phyloP scores from a whole-genome alignment of 1,140 invertebrate species.

The Drosophila nikananu region DNA sequence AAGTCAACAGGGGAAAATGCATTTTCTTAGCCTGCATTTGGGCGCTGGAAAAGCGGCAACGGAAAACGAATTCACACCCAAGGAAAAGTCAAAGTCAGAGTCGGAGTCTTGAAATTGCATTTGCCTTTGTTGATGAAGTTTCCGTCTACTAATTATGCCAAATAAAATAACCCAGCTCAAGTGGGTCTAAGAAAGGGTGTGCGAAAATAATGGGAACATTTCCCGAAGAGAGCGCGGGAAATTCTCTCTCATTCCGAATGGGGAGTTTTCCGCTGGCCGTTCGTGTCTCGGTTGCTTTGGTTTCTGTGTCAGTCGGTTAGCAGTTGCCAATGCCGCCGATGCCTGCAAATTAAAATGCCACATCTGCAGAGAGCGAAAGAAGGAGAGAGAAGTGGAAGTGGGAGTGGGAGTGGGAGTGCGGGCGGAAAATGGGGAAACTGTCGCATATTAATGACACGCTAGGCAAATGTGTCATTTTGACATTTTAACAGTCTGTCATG shows the following conservation, averaged over 20 bases:
- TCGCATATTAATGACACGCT: conserved; percentile 83
- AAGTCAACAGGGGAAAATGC: conserved; percentile 26
- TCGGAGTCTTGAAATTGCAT: conserved; percentile 46
- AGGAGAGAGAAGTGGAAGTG: background rate
- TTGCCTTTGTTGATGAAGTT: conserved; percentile 41
- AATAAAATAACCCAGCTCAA: background rate
- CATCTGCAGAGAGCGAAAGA: conserved; percentile 24
- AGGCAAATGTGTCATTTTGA: conserved; percentile 84
- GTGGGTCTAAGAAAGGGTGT: conserved; percentile 2
- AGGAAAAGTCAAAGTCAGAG: conserved; percentile 14
- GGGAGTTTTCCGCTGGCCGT: conserved; percentile 28
- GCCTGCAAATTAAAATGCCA: conserved; percentile 70
- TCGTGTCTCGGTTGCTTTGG: conserved; percentile 44
- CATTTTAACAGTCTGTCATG: conserved; percentile 84
- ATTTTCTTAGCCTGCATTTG: conserved; percentile 5
- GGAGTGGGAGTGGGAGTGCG: conserved; percentile 3
- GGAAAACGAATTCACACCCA: conserved; percentile 37
- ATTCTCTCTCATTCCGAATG: conserved; percentile 23
- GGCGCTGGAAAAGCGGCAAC: background rate
- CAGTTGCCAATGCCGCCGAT: conserved; percentile 61
- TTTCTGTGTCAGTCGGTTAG: conserved; percentile 83
- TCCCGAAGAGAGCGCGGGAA: conserved; percentile 42
- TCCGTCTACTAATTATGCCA: conserved; percentile 37
- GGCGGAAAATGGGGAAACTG: conserved; percentile 42
- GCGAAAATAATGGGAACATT: conserved; percentile 66